A percentile compares a stretch with the other conserved stretches of the same genome.
These are phyloP conservation scores for Macrostomum lignano DNA, from an alignment of 1,140 invertebrate species.

Conservation along the genomic window DNA sequence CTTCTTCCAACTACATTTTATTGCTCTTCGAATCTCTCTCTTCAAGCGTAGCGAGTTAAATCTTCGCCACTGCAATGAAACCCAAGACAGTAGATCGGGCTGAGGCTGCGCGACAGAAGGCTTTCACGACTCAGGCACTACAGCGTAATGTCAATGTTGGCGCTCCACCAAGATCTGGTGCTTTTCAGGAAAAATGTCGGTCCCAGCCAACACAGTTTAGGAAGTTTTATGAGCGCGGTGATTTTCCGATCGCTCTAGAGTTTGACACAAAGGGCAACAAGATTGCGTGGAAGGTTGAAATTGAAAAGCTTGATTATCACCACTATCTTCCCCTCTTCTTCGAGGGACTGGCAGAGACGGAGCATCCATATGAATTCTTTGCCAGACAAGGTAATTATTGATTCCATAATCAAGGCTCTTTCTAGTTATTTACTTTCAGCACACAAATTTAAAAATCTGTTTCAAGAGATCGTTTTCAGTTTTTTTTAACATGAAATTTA, in stretches of 20 bases:
- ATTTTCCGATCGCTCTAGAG: slow-evolving; percentile 54
- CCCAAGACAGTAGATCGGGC: too few species aligned
- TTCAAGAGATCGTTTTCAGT: too few species aligned
- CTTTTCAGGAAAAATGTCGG: slow-evolving; percentile 15
- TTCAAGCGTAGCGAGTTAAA: too few species aligned
- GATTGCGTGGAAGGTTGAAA: slow-evolving; percentile 57
- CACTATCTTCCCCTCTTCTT: slow-evolving; percentile 76
- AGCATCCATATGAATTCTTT: slow-evolving; percentile 58
- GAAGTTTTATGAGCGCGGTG: slow-evolving; percentile 51
- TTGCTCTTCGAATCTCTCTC: too few species aligned
- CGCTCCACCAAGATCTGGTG: slow-evolving; percentile 16
- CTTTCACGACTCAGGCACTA: too few species aligned
- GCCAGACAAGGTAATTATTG: slow-evolving; percentile 54
- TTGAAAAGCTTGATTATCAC: slow-evolving; percentile 60
- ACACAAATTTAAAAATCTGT: too few species aligned
- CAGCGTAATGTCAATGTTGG: slow-evolving; percentile 4
- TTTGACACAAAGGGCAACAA: slow-evolving; percentile 43
- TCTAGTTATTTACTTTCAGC: too few species aligned
- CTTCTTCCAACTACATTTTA: too few species aligned
- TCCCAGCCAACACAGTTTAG: slow-evolving; percentile 39
- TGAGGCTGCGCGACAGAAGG: too few species aligned
- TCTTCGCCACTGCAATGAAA: too few species aligned
- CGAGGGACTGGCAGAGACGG: slow-evolving; percentile 55
- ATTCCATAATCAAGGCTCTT: too few species aligned
- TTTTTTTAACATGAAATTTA: too few species aligned